These are phyloP conservation scores for Hydropotes inermis DNA, from an alignment of 2,113 vertebrate species.

Conservation along the genomic window DNA sequence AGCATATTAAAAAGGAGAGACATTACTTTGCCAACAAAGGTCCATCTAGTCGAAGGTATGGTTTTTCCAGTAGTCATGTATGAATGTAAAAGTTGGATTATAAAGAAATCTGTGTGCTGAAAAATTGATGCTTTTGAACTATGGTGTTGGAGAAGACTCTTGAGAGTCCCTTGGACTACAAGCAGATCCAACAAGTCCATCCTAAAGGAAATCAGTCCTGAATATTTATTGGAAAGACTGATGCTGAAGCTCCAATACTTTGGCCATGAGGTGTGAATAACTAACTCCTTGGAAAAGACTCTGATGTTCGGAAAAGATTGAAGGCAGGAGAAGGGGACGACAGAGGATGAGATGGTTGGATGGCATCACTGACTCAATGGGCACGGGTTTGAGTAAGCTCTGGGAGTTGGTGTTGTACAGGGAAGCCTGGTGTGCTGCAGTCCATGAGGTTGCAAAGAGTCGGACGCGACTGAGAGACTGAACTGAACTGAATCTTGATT, in stretches of 20 bases:
- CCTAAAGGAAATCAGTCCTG: background rate
- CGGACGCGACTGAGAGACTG: fast-evolving
- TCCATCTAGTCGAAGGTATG: background rate
- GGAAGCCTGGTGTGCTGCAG: background rate
- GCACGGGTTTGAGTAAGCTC: background rate
- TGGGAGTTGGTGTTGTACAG: background rate
- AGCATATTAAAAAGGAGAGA: background rate
- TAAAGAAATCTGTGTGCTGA: background rate
- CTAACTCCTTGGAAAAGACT: background rate
- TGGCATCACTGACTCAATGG: background rate
- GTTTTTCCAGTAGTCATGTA: background rate
- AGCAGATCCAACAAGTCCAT: background rate
- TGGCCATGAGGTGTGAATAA: background rate
- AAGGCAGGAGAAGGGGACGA: background rate
- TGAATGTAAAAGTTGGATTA: background rate
- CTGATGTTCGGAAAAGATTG: background rate
- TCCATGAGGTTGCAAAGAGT: background rate
- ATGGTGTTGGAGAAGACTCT: background rate
- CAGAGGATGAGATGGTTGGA: background rate
- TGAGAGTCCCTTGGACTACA: background rate
- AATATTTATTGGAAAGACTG: background rate
- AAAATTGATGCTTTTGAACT: background rate
- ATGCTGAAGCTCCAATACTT: background rate
- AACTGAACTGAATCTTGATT: background rate
- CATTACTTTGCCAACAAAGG: background rate